Percentiles rank a stretch among this genome's conserved stretches.
phyloP scores from a whole-genome alignment of 2,113 vertebrate genomes.

The Oncorhynchus gorbuscha region DNA sequence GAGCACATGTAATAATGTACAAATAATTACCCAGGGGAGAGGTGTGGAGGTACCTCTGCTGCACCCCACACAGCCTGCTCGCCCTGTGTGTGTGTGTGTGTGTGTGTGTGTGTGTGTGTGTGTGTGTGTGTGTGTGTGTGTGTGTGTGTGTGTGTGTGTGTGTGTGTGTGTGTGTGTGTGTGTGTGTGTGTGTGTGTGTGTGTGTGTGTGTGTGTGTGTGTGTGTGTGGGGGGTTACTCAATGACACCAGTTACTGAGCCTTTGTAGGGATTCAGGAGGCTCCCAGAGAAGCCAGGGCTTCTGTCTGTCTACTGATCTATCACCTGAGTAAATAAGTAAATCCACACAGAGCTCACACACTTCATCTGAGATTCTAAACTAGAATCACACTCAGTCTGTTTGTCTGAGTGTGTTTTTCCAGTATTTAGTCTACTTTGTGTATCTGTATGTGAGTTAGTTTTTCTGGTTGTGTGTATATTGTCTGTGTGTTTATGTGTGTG shows the following conservation, averaged over 20 bases:
- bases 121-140: constrained; percentile 23
- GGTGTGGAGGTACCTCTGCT: constrained; percentile 57
- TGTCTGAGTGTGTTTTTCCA: constrained; percentile 19
- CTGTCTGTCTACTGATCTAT: constrained; percentile 58
- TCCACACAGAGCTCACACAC: constrained; percentile 53
- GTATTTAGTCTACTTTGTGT: constrained; percentile 9
- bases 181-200: neutral
- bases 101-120: neutral
- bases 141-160: constrained; percentile 22
- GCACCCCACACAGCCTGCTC: constrained; percentile 46
- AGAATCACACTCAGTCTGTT: constrained; percentile 19
- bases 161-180: constrained; percentile 22
- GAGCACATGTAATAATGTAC: constrained; percentile 84
- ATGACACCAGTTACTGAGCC: constrained; percentile 73
- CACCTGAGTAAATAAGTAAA: constrained; percentile 59
- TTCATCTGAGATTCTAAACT: constrained; percentile 39
- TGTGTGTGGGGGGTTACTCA: constrained; percentile 53
- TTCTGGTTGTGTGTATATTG: neutral
- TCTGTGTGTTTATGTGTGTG: constrained; percentile 3
- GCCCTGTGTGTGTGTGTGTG: constrained; percentile 16
- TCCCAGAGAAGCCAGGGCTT: constrained; percentile 49
- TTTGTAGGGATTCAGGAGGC: constrained; percentile 58
- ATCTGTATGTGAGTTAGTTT: constrained; percentile 15
- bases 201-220: neutral
- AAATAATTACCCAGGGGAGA: constrained; percentile 83